Evolutionary conservation across 1,140 invertebrate genomes (phyloP), one percentile per base, ranked within the genome.

Genomic region (Apis dorsata): DNA sequence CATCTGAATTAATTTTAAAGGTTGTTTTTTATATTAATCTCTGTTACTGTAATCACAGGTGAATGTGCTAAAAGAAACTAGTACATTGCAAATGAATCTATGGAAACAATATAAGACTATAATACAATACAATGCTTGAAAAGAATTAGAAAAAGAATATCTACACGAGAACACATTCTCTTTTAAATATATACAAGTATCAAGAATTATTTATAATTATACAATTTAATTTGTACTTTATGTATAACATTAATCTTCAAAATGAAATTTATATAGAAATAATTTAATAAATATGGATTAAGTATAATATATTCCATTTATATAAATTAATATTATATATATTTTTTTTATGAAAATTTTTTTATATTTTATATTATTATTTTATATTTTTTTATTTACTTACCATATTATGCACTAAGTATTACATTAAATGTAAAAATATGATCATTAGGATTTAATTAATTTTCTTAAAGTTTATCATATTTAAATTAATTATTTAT

Each of bases 221-320:
- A 63, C 62, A 88, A 88, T 72, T 82, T 81, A 86, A 74, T 86
- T 88, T 55, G 51, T 55, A 62, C 60, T 21, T 55, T 1, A 21
- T 44, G 4, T 10, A 44, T 15, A 51, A 60, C 55, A 77, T 28
- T 72, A 66, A 88, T 86, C 71, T 88, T 81, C 66, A 44, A 55
- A 19, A n/a, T 60, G 51, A 53, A 80, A 66, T 81, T 69, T 51
- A 19, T 28, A 15, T 57, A 15, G 21, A 59, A 78, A 68, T 24
- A 65, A 19, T 15, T 34, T 19, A 57, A 78, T 53, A 21, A 59
- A 59, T 59, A 21, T 34, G n/a, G 12, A 59, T 70, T 34, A 49
- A n/a, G 13, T 15, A 8, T 49, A 70, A 17, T 70, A 7, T 21
- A 7, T 59, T 44, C 2, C 19, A 44, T 3, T 44, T 34, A 24